Evolutionary conservation across 2,113 vertebrate genomes (phyloP).

Genomic region (Pachypanchax playfairii): DNA sequence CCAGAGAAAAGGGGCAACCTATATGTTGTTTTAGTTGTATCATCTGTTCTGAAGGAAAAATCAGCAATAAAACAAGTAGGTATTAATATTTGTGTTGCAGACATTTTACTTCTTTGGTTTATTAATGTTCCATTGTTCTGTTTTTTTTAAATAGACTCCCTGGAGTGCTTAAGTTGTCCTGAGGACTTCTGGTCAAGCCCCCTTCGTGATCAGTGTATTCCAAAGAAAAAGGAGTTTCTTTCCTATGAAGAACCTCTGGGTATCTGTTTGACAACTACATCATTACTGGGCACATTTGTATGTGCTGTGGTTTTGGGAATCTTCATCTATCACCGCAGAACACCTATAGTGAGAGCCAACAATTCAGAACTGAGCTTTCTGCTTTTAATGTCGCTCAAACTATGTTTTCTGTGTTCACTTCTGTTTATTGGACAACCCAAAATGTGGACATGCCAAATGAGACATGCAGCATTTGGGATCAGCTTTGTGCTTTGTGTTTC

Average conservation of each 20-base stretch:
- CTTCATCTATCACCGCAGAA: slow-evolving; percentile 62
- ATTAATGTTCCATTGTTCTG: background rate
- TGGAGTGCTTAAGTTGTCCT: slow-evolving; percentile 69
- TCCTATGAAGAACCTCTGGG: slow-evolving; percentile 71
- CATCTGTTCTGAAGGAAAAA: slow-evolving; percentile 75
- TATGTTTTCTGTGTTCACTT: slow-evolving; percentile 75
- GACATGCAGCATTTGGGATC: slow-evolving; percentile 58
- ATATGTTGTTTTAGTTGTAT: slow-evolving; percentile 80
- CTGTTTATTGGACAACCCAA: slow-evolving; percentile 71
- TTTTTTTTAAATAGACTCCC: slow-evolving; percentile 54
- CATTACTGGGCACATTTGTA: slow-evolving; percentile 35
- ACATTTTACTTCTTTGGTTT: no score
- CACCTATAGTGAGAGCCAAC: slow-evolving; percentile 75
- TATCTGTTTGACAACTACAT: slow-evolving; percentile 54
- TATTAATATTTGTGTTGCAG: background rate
- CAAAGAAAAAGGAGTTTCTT: slow-evolving; percentile 71
- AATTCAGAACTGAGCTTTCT: slow-evolving; percentile 76
- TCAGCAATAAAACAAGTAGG: slow-evolving; percentile 70
- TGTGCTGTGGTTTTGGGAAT: slow-evolving; percentile 51
- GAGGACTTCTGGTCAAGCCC: slow-evolving; percentile 73
- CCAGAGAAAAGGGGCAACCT: slow-evolving; percentile 71
- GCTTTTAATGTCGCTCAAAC: slow-evolving; percentile 33
- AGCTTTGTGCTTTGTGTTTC: slow-evolving; percentile 70
- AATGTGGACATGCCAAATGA: slow-evolving; percentile 67
- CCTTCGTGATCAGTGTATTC: slow-evolving; percentile 60